Evolutionary conservation across 2,113 vertebrate species (phyloP), one percentile per base, ranked within the genome.

Genomic region (Fulica atra): DNA sequence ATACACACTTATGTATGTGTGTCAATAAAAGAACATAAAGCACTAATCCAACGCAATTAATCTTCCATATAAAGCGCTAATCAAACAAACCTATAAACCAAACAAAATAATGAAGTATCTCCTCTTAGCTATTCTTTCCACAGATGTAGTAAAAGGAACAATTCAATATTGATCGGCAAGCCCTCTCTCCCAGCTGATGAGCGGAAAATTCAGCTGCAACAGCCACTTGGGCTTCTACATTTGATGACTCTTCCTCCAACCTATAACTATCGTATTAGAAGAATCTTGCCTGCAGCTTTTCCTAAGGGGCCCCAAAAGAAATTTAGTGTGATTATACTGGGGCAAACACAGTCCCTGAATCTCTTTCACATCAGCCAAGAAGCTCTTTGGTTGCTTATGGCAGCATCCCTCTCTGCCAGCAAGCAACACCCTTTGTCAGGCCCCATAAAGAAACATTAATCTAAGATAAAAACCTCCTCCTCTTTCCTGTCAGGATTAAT

Each of bases 401-500:
- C 66, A 94, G 51, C 48, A n/a, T 71, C 33, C 21, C 71, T 68
- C 89, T 92, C 59, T 71, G 68, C 78, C 72, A 88, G 46, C n/a
- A 73, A 86, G 69, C 4, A 88, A 33, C 61, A 84, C 26, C 33
- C 42, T 70, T 82, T 81, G 68, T 88, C 72, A 90, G 78, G 16
- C 24, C 35, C 51, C 36, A 51, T 26, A 59, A 74, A 94, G 33
- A 86, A 93, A 48, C 31, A 36, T 36, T 14, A 79, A 93, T 86
- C 38, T n/a, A 48, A 88, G 51, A 82, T 36, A 92, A 91, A 94
- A 85, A 36, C 42, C 81, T 54, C 53, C 53, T 88, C 17, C 44
- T 73, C 18, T 86, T 89, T 64, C 44, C 73, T 74, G 59, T 74
- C 88, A 71, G 86, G 63, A 65, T 82, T 96, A 93, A 94, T 82